Evolutionary conservation across 2,888 invertebrate species (phyloP), one percentile per base, ranked within the genome.

Genomic region (Octonoba sinensis): DNA sequence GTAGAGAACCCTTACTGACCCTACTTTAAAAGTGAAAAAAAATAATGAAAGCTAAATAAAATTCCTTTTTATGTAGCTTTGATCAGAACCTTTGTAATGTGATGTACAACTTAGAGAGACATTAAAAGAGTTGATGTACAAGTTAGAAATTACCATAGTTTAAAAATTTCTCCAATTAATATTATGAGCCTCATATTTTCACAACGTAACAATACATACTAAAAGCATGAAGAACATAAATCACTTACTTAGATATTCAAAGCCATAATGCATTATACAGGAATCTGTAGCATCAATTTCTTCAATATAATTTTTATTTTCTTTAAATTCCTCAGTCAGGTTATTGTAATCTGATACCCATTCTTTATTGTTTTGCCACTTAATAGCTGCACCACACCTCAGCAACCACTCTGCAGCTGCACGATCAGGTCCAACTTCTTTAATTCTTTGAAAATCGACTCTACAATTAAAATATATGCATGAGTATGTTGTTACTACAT

Each of bases 331-430:
- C 3, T 90, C 88, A 0, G 95, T 94, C 62, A 97, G 88, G 0
- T 88, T 86, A 88, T 97, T 96, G 87, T 96, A 97, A 89, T 96
- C 93, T 64, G 89, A 88, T 56, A 91, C 87, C 86, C 89, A 91
- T 4, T 86, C 85, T 0, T 88, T 86, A 6, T 87, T 86, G 49
- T 91, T 91, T 49, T 90, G 90, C 92, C 94, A 96, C 82, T 92
- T 92, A 0, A 98, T 92, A 76, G 91, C 90, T 3, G 95, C 97
- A 2, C 97, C 97, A 89, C 97, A 97, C 85, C 94, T 91, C 44
- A 99, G 89, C 8, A 98, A 90, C 98, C 99, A 99, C 89, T 99
- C 98, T 0, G 97, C 96, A 89, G 97, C 97, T 3, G 94, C 92
- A 71, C 95, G 90, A 87, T 99, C 96, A 0, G 97, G 93, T 0